Base-by-base conservation (phyloP, 2,113 vertebrate genomes). In the Microtus oregoni region DNA sequence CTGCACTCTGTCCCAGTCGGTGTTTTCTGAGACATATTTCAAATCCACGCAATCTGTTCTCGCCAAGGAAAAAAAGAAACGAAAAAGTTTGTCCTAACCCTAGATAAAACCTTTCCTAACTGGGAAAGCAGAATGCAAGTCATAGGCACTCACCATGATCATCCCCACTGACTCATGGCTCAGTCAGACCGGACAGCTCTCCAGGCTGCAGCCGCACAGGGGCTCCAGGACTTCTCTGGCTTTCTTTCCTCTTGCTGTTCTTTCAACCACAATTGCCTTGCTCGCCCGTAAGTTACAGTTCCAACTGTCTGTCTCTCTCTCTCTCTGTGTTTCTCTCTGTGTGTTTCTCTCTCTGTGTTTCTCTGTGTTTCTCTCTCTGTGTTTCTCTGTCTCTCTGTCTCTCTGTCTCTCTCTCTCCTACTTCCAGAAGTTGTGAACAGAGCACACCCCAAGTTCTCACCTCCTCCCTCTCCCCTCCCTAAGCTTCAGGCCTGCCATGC, bases 11-110 rank as follows among this genome's bases (percentile, higher is more conserved):
- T 52, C 32, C 73, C 14, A 47, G 90, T 41, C 67, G 35, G 32
- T 22, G 55, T 19, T 76, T 92, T 73, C 93, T 92, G 58, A 95
- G 81, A 86, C 55, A 70, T 28, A 55, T 86, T 79, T 78, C 90
- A 95, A 91, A 93, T 17, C 26, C 78, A 67, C 35, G 2, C 50
- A 77, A 77, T 3, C 17, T 35, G 67, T 38, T 24, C 85, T 24
- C 85, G 41, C 2, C 8, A 68, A 44, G 30, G 38, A 7, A 4
- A 10, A 38, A 28, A 30, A 17, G 44, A 24, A 26, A 73, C 24
- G 22, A 4, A 20, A 1, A 14, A 35, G 38, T 73, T 24, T 61
- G 87, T 55, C 58, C 44, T 85, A 3, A 3, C 30, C 35, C 47
- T 24, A 65, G 47, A 93, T 22, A 78, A 90, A 72, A 77, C 26